Evolutionary conservation across 30 jellyfish, hydroid and myxozoan genomes (phyloP).

Genomic region (Turritopsis dohrnii): DNA sequence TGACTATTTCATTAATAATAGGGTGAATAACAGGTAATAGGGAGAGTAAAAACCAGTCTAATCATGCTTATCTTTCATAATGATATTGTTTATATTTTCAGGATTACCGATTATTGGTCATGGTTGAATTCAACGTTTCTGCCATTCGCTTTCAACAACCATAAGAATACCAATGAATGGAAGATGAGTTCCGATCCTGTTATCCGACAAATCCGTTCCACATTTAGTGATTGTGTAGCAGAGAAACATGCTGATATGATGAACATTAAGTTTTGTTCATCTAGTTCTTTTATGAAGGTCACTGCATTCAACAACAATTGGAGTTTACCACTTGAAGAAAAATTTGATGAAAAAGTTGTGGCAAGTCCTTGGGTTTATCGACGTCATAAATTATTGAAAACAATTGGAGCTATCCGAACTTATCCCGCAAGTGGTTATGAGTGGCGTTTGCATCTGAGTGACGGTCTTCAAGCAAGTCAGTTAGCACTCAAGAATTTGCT

Average conservation of each 20-base stretch:
- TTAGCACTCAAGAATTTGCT: slow-evolving; percentile 3
- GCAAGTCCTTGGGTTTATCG: slow-evolving; percentile 4
- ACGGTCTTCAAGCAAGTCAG: neutral
- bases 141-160: neutral
- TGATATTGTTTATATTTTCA: slow-evolving; percentile 2
- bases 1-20: too few species aligned
- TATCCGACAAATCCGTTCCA: slow-evolving; percentile 49
- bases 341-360: neutral
- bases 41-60: neutral
- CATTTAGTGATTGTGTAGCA: slow-evolving; percentile 29
- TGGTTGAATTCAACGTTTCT: slow-evolving; percentile 58
- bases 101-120: slow-evolving; percentile 54
- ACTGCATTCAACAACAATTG: neutral
- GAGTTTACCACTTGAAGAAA: neutral
- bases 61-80: neutral
- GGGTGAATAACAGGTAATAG: too few species aligned
- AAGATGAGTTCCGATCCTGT: slow-evolving; percentile 51
- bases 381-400: neutral
- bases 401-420: neutral
- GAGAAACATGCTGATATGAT: slow-evolving; percentile 25
- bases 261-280: slow-evolving; percentile 20
- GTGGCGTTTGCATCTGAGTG: neutral
- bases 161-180: slow-evolving; percentile 25
- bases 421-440: slow-evolving; percentile 11
- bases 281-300: slow-evolving; percentile 19